phyloP scores from a whole-genome alignment of 1,140 invertebrate genomes.

The Tyrophagus putrescentiae region DNA sequence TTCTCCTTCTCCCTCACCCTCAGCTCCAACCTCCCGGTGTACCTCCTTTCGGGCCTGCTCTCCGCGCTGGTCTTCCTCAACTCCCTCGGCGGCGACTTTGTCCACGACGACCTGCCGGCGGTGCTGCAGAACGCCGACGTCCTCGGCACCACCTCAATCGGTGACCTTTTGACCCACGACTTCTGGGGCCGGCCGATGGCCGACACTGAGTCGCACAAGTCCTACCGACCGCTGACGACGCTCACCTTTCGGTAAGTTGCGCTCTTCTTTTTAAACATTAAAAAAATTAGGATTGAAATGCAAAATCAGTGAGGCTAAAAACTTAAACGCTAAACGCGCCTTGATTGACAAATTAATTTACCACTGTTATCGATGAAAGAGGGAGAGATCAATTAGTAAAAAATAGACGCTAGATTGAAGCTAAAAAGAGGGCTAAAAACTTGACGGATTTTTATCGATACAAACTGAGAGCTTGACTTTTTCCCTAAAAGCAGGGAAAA shows the following conservation, averaged over 20 bases:
- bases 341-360: no score
- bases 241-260: slow-evolving; percentile 57
- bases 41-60: no score
- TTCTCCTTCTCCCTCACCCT: background rate
- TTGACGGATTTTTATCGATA: background rate
- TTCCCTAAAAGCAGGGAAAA: background rate
- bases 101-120: slow-evolving; percentile 78
- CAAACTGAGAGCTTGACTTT: background rate
- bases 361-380: background rate
- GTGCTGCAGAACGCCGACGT: slow-evolving; percentile 70
- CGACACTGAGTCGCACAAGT: slow-evolving; percentile 58
- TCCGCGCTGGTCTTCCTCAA: slow-evolving; percentile 58
- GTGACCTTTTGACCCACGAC: slow-evolving; percentile 58
- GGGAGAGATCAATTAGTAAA: background rate
- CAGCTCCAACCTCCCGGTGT: no score
- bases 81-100: slow-evolving; percentile 63
- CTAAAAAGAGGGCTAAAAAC: background rate
- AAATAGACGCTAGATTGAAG: background rate
- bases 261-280: background rate
- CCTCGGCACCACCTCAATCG: slow-evolving; percentile 46
- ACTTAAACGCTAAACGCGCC: no score
- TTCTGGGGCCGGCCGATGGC: slow-evolving; percentile 83
- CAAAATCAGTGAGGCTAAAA: no score
- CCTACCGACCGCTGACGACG: slow-evolving; percentile 68
- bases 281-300: background rate